Evolutionary conservation across 2,113 vertebrate species (phyloP).

Genomic region (Tragelaphus scriptus): DNA sequence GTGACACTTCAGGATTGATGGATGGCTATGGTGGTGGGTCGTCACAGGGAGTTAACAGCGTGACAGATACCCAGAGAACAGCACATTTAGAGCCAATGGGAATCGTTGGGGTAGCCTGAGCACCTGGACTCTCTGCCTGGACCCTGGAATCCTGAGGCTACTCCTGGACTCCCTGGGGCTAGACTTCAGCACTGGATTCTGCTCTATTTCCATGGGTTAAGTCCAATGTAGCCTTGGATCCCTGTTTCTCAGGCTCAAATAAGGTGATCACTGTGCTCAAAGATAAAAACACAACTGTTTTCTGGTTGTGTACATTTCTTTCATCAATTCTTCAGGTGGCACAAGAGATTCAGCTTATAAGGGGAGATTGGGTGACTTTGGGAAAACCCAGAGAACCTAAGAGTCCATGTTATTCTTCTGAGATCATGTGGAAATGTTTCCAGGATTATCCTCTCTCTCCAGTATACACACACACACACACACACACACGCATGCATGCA

Average conservation of each 20-base stretch:
- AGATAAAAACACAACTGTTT: background rate
- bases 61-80: background rate
- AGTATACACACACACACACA: background rate
- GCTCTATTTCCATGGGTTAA: background rate
- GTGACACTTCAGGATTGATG: background rate
- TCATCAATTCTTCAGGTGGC: background rate
- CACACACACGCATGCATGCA: too few species aligned
- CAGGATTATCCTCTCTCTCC: background rate
- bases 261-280: background rate
- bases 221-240: background rate
- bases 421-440: background rate
- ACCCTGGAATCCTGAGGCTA: background rate
- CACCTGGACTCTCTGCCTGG: background rate
- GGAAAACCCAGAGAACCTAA: background rate
- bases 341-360: background rate
- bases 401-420: background rate
- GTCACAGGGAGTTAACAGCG: background rate
- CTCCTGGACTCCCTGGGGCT: background rate
- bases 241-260: background rate
- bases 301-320: background rate
- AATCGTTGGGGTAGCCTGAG: background rate
- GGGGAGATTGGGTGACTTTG: background rate
- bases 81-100: background rate
- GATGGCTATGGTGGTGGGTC: background rate
- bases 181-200: background rate